Evolutionary conservation across 2,113 vertebrate genomes (phyloP), one percentile per base, ranked within the genome.

Genomic region (Toxostoma redivivum): DNA sequence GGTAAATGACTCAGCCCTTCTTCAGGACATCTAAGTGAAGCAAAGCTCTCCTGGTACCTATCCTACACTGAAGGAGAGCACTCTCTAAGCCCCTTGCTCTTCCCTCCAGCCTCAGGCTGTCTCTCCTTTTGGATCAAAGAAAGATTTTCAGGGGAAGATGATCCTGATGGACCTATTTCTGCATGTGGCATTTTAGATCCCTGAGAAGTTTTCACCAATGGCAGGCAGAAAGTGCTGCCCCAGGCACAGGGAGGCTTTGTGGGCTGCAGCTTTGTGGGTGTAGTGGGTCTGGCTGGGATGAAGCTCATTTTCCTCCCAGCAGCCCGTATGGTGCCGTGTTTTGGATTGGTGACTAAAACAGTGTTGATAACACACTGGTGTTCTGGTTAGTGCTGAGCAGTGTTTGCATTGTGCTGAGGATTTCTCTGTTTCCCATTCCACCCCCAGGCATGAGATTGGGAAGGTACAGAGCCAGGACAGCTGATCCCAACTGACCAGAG

Each of bases 291-390:
- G 50, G 12, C 35, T 91, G 84, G 61, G 24, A 70, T 58, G 25
- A 53, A 66, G 84, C 42, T 74, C 58, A 58, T 84, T 50, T 73
- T 81, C 73, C 77, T 81, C 72, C 38, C 81, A 67, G 84, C 60
- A 67, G 57, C 40, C 72, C 0, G 0, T 53, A 35, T 40, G 45
- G 50, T 56, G 79, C 53, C 0, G 0, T 66, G 71, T 24, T 87
- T 87, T 65, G 73, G 35, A 40, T 15, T 60, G 71, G 69, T 74
- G 35, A 81, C 27, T 89, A 47, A 70, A 86, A 4, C 33, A 54
- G 64, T 58, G 62, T 30, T 69, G 86, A 18, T 80, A 57, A 57
- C 80, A 53, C 58, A 4, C 24, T 28, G 51, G 24, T 69, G 44
- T 40, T 80, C 69, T 77, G 47, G 38, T 42, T 84, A 11, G 45